Base-by-base conservation (phyloP, 2,888 invertebrate genomes). In the Lithodes maja region DNA sequence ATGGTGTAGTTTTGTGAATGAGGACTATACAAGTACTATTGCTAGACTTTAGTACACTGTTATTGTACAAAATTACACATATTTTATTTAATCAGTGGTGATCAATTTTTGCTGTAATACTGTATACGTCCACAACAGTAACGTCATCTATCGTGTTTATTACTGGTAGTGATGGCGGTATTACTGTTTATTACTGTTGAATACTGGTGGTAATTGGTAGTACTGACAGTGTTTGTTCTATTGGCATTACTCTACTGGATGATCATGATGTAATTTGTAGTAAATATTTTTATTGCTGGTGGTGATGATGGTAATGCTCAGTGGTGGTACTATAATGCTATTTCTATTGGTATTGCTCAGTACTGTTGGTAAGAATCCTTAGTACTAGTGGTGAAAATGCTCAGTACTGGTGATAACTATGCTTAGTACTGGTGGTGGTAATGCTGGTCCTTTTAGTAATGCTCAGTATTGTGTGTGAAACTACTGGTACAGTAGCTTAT, bases 341-440 rank as follows among this genome's bases (percentile, higher is more conserved):
- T 33, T 33, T 33, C 33, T 33, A 33, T 33, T 33, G 33, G 33
- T 5, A 5, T 61, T 61, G 61, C 61, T 61, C 61, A 61, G 5
- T 61, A 61, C 61, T 61, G 71, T 15, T n/a, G 71, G n/a, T n/a
- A n/a, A 71, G n/a, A 3, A 71, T 71, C 5, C 12, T 12, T 61
- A 61, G 61, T 61, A 61, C 61, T 61, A 15, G 17, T 71, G 71
- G 17, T 71, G 71, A 5, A 12, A 17, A 15, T 74, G 33, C 33
- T 74, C 74, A 74, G 77, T 50, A 50, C 9, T 77, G 77, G 52
- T 49, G 52, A 17, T 49, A 49, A 7, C 3, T n/a, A n/a, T 71
- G n/a, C 17, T n/a, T 61, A 61, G 61, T 61, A 61, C 61, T 61
- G 61, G 71, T 71, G 71, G 71, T 71, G 71, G 61, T 61, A 61